Conservation (phyloP, 2,113 vertebrate genomes). For the Vidua chalybeata region DNA sequence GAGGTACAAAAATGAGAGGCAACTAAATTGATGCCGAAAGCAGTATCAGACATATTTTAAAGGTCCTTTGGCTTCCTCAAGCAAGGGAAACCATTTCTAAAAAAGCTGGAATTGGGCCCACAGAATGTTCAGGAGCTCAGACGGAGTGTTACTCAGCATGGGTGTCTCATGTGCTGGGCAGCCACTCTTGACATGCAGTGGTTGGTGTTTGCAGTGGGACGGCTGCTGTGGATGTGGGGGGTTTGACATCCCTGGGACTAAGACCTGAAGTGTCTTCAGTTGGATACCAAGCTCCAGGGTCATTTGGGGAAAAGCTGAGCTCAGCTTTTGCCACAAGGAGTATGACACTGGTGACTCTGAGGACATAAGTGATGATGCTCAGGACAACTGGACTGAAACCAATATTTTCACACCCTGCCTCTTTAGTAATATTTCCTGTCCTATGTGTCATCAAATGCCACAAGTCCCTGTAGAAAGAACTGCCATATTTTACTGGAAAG, state of each 20-base stretch:
- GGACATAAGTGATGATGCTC: neutral
- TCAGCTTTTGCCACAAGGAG: neutral
- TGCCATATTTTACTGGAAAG: neutral
- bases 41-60: constrained; percentile 38
- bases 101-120: neutral
- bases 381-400: neutral
- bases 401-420: neutral
- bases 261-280: neutral
- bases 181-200: accelerated
- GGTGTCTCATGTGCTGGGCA: neutral
- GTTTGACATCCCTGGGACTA: neutral
- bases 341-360: neutral
- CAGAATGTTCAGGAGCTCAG: neutral
- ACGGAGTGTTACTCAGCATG: neutral
- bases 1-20: constrained; percentile 64
- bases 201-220: neutral
- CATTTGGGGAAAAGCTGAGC: neutral
- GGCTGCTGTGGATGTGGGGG: neutral
- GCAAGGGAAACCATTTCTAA: neutral
- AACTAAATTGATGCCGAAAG: constrained; percentile 52
- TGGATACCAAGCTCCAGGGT: neutral
- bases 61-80: neutral
- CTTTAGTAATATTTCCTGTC: neutral
- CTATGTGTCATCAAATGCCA: neutral
- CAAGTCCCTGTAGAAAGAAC: neutral